Conservation (phyloP, 2,888 invertebrate species). For the Cosmorhoe ocellata region DNA sequence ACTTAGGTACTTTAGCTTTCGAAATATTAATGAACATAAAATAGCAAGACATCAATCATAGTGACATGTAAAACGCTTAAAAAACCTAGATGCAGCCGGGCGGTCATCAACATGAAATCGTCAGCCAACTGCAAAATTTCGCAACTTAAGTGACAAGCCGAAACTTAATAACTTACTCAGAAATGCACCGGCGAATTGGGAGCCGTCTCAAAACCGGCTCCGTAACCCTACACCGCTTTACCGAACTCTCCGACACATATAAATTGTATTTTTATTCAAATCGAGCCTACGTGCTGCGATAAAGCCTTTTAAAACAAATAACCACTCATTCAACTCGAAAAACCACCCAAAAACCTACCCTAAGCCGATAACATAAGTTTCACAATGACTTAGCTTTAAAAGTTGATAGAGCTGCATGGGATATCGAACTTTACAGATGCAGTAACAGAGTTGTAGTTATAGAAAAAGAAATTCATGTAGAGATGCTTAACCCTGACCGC, state of each 20-base stretch:
- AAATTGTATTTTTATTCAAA: conserved; percentile 83
- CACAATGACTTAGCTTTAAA: conserved; percentile 36
- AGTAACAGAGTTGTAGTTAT: conserved; percentile 72
- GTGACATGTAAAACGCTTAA: conserved; percentile 23
- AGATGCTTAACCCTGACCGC: conserved; percentile 54
- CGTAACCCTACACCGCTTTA: conserved; percentile 75
- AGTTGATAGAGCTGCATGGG: conserved; percentile 45
- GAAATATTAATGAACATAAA: conserved; percentile 18
- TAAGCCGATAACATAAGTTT: conserved; percentile 48
- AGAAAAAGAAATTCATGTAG: conserved; percentile 54
- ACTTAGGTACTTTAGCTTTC: conserved; percentile 12
- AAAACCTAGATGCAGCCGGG: conserved; percentile 41
- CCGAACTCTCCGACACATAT: conserved; percentile 77
- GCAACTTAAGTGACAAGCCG: conserved; percentile 79
- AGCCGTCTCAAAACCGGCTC: conserved; percentile 73
- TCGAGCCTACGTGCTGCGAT: conserved; percentile 76
- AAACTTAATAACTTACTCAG: conserved; percentile 82
- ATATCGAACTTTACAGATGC: conserved; percentile 67
- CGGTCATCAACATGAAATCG: conserved; percentile 43
- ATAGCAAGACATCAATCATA: conserved; percentile 26
- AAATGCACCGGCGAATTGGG: conserved; percentile 80
- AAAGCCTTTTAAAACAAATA: conserved; percentile 79
- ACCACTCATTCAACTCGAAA: conserved; percentile 55
- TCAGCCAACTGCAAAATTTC: conserved; percentile 74
- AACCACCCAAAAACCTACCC: conserved; percentile 49